Base-by-base conservation (phyloP, 2,888 invertebrate genomes). In the Perizoma affinitatum region DNA sequence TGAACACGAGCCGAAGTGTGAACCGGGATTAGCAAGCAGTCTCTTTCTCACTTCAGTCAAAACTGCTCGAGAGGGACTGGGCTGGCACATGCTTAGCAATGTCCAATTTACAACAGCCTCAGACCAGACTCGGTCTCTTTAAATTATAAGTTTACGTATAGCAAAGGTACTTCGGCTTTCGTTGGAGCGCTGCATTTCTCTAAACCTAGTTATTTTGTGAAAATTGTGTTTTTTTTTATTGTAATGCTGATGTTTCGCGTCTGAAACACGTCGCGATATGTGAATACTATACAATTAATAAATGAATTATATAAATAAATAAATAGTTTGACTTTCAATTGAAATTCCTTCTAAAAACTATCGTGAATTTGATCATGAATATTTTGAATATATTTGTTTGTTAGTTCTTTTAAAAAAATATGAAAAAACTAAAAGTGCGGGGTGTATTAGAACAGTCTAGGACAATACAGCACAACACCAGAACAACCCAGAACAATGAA, bases 271-370 rank as follows among this genome's bases (percentile, higher is more conserved):
- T 86, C 85, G 90, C 88, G 82, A 87, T 84, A 89, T 92, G 91
- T 92, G 92, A 90, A 92, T 90, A 91, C 84, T 88, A 87, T 88
- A 88, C 87, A 88, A 87, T 88, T 91, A 92, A 92, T 92, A 92
- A 92, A 92, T 91, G 90, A 91, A 91, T 91, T 91, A 91, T 91
- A 91, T 90, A 91, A 90, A 88, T 82, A 80, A 74, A 68, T 63
- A 46, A 73, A 74, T 66, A 9, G 58, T 72, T 74, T 73, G 69
- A 66, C 47, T 73, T 72, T 71, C 77, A 72, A 73, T 53, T 43
- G 22, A 22, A 22, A 22, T 22, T 22, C 22, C 3, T 22, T 22
- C 22, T 2, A 22, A 22, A 22, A 22, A 22, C 22, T 22, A 22
- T 22, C 22, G 3, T 22, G 22, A 22, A 22, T 22, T 22, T 22